phyloP scores from a whole-genome alignment of 2,888 invertebrate species.

The Torymus aiolomorphi region DNA sequence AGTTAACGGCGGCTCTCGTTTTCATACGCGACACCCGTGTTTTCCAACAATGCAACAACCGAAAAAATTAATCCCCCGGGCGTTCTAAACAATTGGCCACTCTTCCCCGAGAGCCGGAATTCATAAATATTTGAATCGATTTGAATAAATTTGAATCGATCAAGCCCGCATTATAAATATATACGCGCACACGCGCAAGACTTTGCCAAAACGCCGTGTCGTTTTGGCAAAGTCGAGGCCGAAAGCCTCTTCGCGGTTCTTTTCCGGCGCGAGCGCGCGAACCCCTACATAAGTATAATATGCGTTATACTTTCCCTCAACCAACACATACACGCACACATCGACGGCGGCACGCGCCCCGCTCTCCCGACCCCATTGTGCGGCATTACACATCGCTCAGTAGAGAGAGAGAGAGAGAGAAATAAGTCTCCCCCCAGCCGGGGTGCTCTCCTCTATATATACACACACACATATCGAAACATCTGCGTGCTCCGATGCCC shows the following conservation, averaged over 20 bases:
- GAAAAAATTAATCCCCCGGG: not conserved
- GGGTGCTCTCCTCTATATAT: not conserved
- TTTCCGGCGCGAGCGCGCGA: not conserved
- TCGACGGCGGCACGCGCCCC: slow-evolving; percentile 43
- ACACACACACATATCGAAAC: not conserved
- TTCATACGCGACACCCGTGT: too few relatives aligned
- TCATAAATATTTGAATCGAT: slow-evolving; percentile 32
- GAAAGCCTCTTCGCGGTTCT: slow-evolving; percentile 36
- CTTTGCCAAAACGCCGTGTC: not conserved
- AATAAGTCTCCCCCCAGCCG: not conserved
- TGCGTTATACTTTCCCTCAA: not conserved
- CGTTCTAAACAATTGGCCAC: slow-evolving; percentile 16
- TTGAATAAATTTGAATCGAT: slow-evolving; percentile 45
- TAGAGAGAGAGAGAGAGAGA: not conserved
- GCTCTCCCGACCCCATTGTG: slow-evolving; percentile 37
- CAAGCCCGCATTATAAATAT: not conserved
- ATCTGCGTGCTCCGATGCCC: slow-evolving; percentile 32
- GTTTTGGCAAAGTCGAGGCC: slow-evolving; percentile 32
- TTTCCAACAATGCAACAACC: too few relatives aligned
- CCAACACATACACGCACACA: not conserved
- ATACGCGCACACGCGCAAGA: not conserved
- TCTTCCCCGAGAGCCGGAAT: slow-evolving; percentile 1
- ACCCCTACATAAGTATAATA: not conserved
- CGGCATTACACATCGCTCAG: not conserved
- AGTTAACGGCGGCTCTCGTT: too few relatives aligned